Evolutionary conservation across 2,888 invertebrate species (phyloP), one percentile per base, ranked within the genome.

Genomic region (Prosapia bicincta): DNA sequence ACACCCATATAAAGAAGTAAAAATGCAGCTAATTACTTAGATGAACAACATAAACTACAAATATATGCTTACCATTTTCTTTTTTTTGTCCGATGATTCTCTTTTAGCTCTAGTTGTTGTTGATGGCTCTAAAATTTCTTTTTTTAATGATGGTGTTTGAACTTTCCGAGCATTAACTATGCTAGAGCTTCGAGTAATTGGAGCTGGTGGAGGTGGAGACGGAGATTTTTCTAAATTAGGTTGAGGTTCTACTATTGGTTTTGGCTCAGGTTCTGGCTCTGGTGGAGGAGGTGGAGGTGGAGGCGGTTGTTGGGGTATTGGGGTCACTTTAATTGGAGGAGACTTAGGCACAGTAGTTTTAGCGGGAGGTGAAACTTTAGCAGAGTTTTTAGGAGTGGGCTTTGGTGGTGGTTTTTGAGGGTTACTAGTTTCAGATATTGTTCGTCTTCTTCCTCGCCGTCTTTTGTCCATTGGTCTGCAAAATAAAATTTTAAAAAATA

Each of bases 361-460:
- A 10, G 77, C 66, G 20, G 66, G 75, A 32, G 72, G 73, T 26
- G 76, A 74, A 13, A 75, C 28, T 69, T 78, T 76, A 9, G 66
- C 23, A 26, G 72, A 23, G 15, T 69, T 25, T 28, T 74, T 74
- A 7, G 74, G 69, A 20, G 74, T 7, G 13, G 69, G 30, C 65
- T 74, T 74, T 26, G 69, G 25, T 3, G 65, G 38, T 20, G 66
- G 26, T 69, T 74, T 74, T 15, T 69, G 74, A 20, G 74, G 74
- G 23, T 69, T 69, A 9, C 70, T 66, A 38, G 74, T 85, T 72
- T 85, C 85, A n/a, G 83, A 83, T 0, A 83, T 80, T 2, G 85
- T 84, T 71, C 84, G 85, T 75, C 85, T 82, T 69, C 86, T 82
- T 23, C 86, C 85, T 78, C 87, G 83, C 71, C 86, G 84, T 79